Base-by-base conservation (phyloP, 1,140 invertebrate species). In the Luehdorfia chinensis region DNA sequence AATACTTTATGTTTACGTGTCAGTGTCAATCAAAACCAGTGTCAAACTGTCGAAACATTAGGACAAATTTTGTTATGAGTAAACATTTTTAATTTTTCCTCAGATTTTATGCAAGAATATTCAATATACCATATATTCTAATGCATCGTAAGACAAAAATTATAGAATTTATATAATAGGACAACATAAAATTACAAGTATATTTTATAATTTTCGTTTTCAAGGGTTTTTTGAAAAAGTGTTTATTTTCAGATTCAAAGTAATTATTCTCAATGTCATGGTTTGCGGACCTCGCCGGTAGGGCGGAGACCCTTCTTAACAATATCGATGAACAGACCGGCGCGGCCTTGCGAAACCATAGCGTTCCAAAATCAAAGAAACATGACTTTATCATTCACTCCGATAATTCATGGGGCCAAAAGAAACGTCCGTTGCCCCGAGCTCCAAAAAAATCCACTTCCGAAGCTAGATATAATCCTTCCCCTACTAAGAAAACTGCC, bases 251-350 rank as follows among this genome's bases (percentile, higher is more conserved):
- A 61, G 50, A 34, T 27, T 32, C 45, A 31, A 52, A 47, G 43
- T 31, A 61, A 50, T 19, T 37, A 44, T 43, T 50, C 50, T 59
- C 57, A 63, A 96, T 96, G 95, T 93, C 94, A 59, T 96, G 95
- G 95, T 88, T 97, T 41, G 90, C 92, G 59, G 94, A 93, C 49
- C 88, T 96, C 21, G 94, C 95, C 55, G 94, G 93, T n/a, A 95
- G 93, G 83, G 95, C 95, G 19, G 95, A 96, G 75, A 91, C 92
- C 75, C 89, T 96, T 16, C 86, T 96, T 4, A 95, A 95, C 71
- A 94, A 94, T 84, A 90, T 97, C 34, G 95, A 97, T 67, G 90
- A 95, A 70, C 93, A 93, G 73, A 95, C 94, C 9, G 95, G 94
- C 1, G 90, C 90, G 14, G 94, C 92, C 27, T 75, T 92, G 18